These are phyloP conservation scores for Drosophila rhopaloa DNA, from an alignment of 1,140 invertebrate genomes.

Conservation along the genomic window DNA sequence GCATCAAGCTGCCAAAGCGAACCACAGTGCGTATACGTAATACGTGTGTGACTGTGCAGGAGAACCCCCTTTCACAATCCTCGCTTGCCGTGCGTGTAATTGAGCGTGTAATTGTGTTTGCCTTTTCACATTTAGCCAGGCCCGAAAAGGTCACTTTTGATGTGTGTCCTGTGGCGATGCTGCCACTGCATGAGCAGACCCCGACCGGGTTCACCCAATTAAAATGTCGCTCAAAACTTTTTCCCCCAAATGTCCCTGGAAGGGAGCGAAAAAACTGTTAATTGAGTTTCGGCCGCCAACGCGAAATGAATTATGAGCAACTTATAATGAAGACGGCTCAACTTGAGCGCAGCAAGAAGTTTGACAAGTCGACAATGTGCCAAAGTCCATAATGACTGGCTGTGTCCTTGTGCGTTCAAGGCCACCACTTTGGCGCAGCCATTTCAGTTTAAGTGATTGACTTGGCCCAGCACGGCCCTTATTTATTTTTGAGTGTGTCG, in stretches of 20 bases:
- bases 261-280: slow-evolving; percentile 45
- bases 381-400: slow-evolving; percentile 36
- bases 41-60: slow-evolving; percentile 1
- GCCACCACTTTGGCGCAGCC: slow-evolving; percentile 11
- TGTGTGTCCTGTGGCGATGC: slow-evolving; percentile 28
- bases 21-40: slow-evolving; percentile 50
- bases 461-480: slow-evolving; percentile 33
- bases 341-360: slow-evolving; percentile 85
- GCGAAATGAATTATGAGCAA: slow-evolving; percentile 60
- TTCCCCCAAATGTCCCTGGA: slow-evolving; percentile 8
- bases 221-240: slow-evolving; percentile 56
- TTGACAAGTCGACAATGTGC: slow-evolving; percentile 85
- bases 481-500: slow-evolving; percentile 42
- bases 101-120: slow-evolving; percentile 66
- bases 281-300: slow-evolving; percentile 57
- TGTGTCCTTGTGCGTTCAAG: slow-evolving; percentile 53
- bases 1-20: slow-evolving; percentile 31
- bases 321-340: slow-evolving; percentile 43
- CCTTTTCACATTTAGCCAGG: slow-evolving; percentile 47
- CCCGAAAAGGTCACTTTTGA: slow-evolving; percentile 58
- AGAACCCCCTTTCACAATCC: slow-evolving; percentile 12
- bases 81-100: slow-evolving; percentile 46
- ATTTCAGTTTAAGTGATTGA: slow-evolving; percentile 68
- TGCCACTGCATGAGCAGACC: slow-evolving; percentile 30
- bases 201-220: slow-evolving; percentile 34